Base-by-base conservation (phyloP, 2,888 invertebrate genomes). In the Drosophila recens region DNA sequence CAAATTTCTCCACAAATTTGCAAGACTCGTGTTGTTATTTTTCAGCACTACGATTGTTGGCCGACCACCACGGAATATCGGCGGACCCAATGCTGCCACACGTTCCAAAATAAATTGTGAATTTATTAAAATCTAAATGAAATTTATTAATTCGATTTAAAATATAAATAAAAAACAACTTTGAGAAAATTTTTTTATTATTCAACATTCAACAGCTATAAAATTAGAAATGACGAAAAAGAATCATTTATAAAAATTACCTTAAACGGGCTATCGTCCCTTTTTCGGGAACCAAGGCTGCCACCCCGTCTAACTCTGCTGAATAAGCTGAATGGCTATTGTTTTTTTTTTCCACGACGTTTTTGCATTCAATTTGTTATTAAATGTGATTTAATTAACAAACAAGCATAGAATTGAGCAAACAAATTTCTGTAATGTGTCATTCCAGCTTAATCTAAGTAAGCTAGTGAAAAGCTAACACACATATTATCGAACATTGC, bases 361-460 rank as follows among this genome's bases (percentile, higher is more conserved):
- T n/a, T 38, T 5, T 38, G 36, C 36, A 6, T 38, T n/a, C 36
- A 38, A 38, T n/a, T 36, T 5, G 13, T 38, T 38, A 8, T 36
- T 36, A 36, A 36, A 36, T 36, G 36, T 17, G 2, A 13, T 38
- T 38, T 13, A n/a, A 6, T 8, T 46, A 8, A 46, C 5, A 4
- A 5, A 20, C 8, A 9, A 61, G 10, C 20, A 0, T 4, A 3
- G 17, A 30, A 54, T 17, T 20, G 0, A 6, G 20, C 10, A 33
- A 27, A 38, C 27, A 3, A 23, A 23, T 23, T 23, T 23, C 4
- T 23, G 4, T 23, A 51, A 30, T 10, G 53, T 61, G 13, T 34
- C 61, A 54, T 54, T 11, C 40, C 5, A 38, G 23, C 0, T 51
- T 17, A 53, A 73, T 67, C 75, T 5, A 36, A 75, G 75, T 8